Evolutionary conservation across 1,140 invertebrate genomes (phyloP).

Genomic region (Leptopilina clavipes): DNA sequence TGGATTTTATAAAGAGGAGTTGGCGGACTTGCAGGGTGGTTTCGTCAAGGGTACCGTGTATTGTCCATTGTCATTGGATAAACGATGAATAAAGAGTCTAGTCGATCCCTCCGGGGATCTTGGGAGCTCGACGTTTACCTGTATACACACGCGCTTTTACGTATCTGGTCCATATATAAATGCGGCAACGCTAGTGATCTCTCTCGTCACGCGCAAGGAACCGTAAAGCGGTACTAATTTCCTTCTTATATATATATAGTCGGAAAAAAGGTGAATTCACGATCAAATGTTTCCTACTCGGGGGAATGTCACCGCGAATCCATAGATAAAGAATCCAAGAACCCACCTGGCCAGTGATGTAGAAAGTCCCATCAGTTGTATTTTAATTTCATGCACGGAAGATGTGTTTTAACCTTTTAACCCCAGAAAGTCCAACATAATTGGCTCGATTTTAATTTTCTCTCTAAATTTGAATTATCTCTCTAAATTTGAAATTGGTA

Average conservation of each 20-base stretch:
- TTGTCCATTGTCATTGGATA: slow-evolving; percentile 41
- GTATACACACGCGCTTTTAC: slow-evolving; percentile 29
- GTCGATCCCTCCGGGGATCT: slow-evolving; percentile 38
- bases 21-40: slow-evolving; percentile 22
- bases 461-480: too few species aligned
- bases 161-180: neutral
- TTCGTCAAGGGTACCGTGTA: slow-evolving; percentile 38
- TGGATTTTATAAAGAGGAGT: slow-evolving; percentile 28
- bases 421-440: too few species aligned
- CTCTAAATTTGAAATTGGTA: too few species aligned
- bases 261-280: slow-evolving; percentile 37
- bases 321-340: slow-evolving; percentile 21
- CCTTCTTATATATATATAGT: neutral
- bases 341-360: slow-evolving; percentile 1
- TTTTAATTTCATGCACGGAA: neutral
- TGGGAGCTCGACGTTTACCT: slow-evolving; percentile 36
- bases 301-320: slow-evolving; percentile 23
- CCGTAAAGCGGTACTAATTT: slow-evolving; percentile 50
- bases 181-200: slow-evolving; percentile 31
- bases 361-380: neutral
- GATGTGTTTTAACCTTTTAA: too few species aligned
- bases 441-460: too few species aligned
- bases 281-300: slow-evolving; percentile 3
- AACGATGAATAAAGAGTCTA: slow-evolving; percentile 41
- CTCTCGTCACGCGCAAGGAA: slow-evolving; percentile 38